Evolutionary conservation across 2,113 vertebrate species (phyloP).

Genomic region (Alces alces): DNA sequence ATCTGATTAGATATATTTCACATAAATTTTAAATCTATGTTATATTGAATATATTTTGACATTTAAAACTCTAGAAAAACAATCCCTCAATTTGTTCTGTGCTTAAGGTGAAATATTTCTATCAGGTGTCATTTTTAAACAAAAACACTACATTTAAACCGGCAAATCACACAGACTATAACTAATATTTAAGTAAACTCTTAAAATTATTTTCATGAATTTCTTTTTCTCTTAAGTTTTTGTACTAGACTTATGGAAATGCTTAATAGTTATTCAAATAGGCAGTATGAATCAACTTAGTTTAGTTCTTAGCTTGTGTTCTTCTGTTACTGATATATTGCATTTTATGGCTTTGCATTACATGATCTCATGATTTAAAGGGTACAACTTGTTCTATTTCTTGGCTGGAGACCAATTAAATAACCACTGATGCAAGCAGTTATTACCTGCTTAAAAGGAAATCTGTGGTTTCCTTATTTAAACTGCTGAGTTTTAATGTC

Average conservation of each 20-base stretch:
- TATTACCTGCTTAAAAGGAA: slow-evolving; percentile 74
- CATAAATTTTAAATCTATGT: neutral
- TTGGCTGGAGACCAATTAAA: slow-evolving; percentile 70
- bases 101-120: slow-evolving; percentile 5
- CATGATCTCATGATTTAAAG: slow-evolving; percentile 59
- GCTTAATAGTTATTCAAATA: slow-evolving; percentile 26
- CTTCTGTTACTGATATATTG: neutral
- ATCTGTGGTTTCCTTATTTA: slow-evolving; percentile 75
- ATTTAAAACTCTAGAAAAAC: neutral
- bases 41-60: neutral
- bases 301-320: neutral
- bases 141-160: neutral
- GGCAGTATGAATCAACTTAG: neutral
- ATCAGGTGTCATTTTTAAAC: slow-evolving; percentile 18
- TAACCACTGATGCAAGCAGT: slow-evolving; percentile 62
- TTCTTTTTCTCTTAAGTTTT: neutral
- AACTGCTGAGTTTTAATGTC: slow-evolving; percentile 69
- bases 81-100: neutral
- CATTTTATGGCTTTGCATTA: neutral
- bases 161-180: slow-evolving; percentile 9
- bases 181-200: neutral
- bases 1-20: neutral
- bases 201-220: neutral
- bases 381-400: slow-evolving; percentile 52
- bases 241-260: neutral